Evolutionary conservation across 2,888 invertebrate genomes (phyloP).

Genomic region (Phania funesta): DNA sequence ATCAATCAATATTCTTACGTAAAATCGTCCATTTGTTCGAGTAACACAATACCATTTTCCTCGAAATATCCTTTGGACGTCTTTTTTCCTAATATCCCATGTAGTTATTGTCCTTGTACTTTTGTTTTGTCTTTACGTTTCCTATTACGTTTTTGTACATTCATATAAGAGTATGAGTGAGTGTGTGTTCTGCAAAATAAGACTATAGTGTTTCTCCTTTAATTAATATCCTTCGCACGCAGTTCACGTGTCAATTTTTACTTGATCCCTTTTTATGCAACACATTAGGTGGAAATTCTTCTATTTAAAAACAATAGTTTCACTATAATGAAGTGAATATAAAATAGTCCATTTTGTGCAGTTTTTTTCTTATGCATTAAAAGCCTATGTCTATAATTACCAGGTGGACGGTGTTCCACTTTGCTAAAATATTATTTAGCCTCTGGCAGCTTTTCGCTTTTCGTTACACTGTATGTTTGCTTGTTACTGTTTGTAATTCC

Average conservation of each 20-base stretch:
- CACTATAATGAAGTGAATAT: no score
- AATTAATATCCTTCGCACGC: constrained; percentile 52
- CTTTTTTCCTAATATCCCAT: no score
- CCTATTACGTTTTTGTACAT: neutral
- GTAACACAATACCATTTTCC: no score
- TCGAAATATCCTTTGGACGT: no score
- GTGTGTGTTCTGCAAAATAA: neutral
- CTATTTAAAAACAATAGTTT: no score
- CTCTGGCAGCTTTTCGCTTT: neutral
- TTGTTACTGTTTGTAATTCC: neutral
- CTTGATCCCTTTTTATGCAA: constrained; percentile 31
- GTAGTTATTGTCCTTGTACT: neutral
- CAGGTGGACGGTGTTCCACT: neutral
- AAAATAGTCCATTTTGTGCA: no score
- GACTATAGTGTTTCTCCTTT: neutral
- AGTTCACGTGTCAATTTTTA: constrained; percentile 45
- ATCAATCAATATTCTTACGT: no score
- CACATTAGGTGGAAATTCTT: no score
- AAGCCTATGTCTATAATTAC: neutral
- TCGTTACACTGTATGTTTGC: neutral
- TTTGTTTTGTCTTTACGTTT: neutral
- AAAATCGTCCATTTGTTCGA: no score
- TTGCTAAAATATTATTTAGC: neutral
- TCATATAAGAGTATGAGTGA: neutral
- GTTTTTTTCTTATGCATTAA: neutral